A percentile compares a stretch with the other conserved stretches of the same genome.
These are phyloP conservation scores for Pogonomyrmex californicus DNA, from an alignment of 1,140 invertebrate species.

Conservation along the genomic window DNA sequence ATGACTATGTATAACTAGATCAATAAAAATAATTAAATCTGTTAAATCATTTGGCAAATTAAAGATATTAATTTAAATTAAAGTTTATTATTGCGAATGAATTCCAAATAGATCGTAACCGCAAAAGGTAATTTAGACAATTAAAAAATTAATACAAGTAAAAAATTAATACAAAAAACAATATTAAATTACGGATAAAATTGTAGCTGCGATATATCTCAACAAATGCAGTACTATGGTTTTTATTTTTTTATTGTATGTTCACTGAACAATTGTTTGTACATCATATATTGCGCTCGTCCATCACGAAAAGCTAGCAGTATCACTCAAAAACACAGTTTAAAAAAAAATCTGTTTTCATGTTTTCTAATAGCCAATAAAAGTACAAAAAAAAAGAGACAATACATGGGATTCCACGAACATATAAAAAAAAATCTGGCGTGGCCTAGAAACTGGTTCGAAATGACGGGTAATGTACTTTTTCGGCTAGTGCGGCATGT, in stretches of 20 bases:
- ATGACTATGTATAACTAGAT: neutral
- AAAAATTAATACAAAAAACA: neutral
- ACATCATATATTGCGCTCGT: neutral
- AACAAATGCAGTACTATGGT: neutral
- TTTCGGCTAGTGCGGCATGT: slow-evolving; percentile 6
- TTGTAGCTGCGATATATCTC: neutral
- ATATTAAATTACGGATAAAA: neutral
- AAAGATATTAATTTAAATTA: slow-evolving; percentile 25
- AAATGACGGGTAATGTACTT: slow-evolving; percentile 11
- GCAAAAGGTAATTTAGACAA: neutral
- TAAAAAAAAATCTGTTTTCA: slow-evolving; percentile 1
- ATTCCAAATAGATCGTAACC: neutral
- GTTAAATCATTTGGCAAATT: neutral
- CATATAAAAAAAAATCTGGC: neutral
- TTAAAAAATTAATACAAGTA: slow-evolving; percentile 1
- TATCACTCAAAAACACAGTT: slow-evolving; percentile 16
- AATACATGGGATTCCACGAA: neutral
- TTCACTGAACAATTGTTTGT: slow-evolving; percentile 17
- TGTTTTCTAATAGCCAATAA: slow-evolving; percentile 45
- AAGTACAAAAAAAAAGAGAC: slow-evolving; percentile 28
- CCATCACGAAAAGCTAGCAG: neutral
- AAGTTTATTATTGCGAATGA: neutral
- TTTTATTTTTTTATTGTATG: slow-evolving; percentile 6
- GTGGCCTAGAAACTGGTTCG: neutral
- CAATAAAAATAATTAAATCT: neutral